Base-by-base conservation (phyloP, 1,140 invertebrate species). In the Drosophila eugracilis region DNA sequence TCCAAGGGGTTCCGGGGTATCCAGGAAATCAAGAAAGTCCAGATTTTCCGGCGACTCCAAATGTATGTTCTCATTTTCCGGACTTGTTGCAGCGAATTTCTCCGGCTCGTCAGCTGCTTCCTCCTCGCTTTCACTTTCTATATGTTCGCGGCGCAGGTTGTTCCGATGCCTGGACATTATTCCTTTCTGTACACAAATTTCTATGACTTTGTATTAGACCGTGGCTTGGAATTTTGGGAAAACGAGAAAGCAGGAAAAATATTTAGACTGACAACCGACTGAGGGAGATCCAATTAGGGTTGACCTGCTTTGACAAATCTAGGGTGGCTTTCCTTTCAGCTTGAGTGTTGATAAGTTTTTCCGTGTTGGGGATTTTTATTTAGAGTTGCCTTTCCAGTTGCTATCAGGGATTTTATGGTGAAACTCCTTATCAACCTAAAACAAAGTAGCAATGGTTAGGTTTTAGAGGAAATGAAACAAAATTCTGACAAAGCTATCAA, bases 191-290 rank as follows among this genome's bases (percentile, higher is more conserved):
- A 1, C 9, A 47, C 24, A 47, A 26, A 10, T 28, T 47, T 47
- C 4, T 2, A 10, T 22, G 4, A 28, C 14, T 28, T 28, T 28
- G 26, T 47, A 10, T 5, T n/a, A 22, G 39, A n/a, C 10, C 19
- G 19, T 21, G 6, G 9, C 30, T 28, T 4, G 9, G 28, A 10
- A 0, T 17, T 28, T 44, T 14, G n/a, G 5, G 22, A n/a, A 28
- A 45, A 45, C 42, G 42, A 45, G 44, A 22, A 47, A 47, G 44
- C 44, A 14, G 14, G 22, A 47, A 47, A 44, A 47, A 17, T 47
- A 28, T 17, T 28, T 28, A 4, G 24, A 22, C 12, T 42, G 41
- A 28, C 44, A 47, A 28, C 4, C 42, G 14, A 47, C 9, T 2
- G 14, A 45, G 1, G n/a, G 1, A 1, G 24, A 14, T 14, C 4